Conservation (phyloP, 2,797 vertebrate genomes). For the Cheirogaleus major region DNA sequence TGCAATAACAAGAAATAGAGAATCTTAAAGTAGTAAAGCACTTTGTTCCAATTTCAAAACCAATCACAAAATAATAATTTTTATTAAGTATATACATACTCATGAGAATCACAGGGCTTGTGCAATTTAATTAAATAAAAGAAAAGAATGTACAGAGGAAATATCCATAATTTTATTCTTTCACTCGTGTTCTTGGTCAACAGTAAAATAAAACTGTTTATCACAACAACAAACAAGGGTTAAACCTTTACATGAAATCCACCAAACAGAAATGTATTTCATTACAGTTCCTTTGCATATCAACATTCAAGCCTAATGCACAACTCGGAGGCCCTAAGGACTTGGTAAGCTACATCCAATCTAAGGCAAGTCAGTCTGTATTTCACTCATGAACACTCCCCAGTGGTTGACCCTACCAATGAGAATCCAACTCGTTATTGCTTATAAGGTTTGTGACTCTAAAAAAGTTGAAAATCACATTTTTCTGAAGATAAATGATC, state of each 20-base stretch:
- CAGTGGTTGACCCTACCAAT: neutral
- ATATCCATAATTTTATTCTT: neutral
- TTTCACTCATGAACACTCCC: slow-evolving; percentile 50
- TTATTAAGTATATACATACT: slow-evolving; percentile 2
- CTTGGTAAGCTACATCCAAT: neutral
- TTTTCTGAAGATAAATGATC: slow-evolving; percentile 74
- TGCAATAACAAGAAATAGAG: neutral
- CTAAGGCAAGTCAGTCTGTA: slow-evolving; percentile 45
- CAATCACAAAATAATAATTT: slow-evolving; percentile 37
- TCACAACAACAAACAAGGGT: neutral
- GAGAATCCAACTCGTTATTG: slow-evolving; percentile 51
- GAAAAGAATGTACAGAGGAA: neutral
- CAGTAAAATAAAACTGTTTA: slow-evolving; percentile 48
- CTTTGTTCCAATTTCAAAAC: slow-evolving; percentile 37
- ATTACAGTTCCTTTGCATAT: slow-evolving; percentile 12
- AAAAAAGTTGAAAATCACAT: slow-evolving; percentile 55
- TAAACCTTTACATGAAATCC: slow-evolving; percentile 20
- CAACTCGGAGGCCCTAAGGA: neutral
- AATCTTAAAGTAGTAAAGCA: neutral
- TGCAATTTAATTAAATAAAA: slow-evolving; percentile 19
- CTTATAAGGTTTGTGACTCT: slow-evolving; percentile 49
- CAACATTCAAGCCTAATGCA: slow-evolving; percentile 16
- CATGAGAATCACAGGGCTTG: neutral
- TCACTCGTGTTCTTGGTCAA: slow-evolving; percentile 1
- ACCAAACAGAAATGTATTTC: slow-evolving; percentile 23